Evolutionary conservation across 23 tunicate species (phyloP).

Genomic region (Botrylloides violaceus): DNA sequence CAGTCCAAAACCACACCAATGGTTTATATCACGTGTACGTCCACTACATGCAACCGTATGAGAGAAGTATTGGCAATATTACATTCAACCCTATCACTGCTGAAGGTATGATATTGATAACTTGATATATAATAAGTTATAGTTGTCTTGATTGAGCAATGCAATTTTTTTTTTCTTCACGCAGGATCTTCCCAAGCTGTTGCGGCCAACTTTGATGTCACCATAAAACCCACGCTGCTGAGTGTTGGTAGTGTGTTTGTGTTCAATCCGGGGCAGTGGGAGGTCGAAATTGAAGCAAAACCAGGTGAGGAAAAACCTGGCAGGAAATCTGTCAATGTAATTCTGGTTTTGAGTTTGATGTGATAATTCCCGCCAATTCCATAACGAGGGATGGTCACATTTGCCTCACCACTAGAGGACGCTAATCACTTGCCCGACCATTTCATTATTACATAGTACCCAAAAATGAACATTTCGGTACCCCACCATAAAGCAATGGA

Average conservation of each 20-base stretch:
- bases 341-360: too few species aligned
- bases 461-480: too few species aligned
- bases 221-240: conserved; percentile 31
- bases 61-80: conserved; percentile 24
- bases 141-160: background rate
- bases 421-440: too few species aligned
- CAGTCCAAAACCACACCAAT: conserved; percentile 27
- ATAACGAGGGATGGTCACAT: too few species aligned
- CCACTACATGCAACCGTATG: conserved; percentile 32
- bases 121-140: background rate
- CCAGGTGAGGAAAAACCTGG: too few species aligned
- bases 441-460: too few species aligned
- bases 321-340: too few species aligned
- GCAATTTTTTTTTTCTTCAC: background rate
- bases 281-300: conserved; percentile 38
- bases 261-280: conserved; percentile 66
- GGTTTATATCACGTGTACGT: conserved; percentile 69
- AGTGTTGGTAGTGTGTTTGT: conserved; percentile 47
- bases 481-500: too few species aligned
- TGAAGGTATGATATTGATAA: conserved; percentile 17
- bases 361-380: too few species aligned
- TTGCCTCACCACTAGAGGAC: too few species aligned
- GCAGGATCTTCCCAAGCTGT: conserved; percentile 8
- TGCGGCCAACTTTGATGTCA: conserved; percentile 20
- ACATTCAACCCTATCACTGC: conserved; percentile 30